phyloP scores from a whole-genome alignment of 1,140 invertebrate species.

The Leptonema lineaticorne region DNA sequence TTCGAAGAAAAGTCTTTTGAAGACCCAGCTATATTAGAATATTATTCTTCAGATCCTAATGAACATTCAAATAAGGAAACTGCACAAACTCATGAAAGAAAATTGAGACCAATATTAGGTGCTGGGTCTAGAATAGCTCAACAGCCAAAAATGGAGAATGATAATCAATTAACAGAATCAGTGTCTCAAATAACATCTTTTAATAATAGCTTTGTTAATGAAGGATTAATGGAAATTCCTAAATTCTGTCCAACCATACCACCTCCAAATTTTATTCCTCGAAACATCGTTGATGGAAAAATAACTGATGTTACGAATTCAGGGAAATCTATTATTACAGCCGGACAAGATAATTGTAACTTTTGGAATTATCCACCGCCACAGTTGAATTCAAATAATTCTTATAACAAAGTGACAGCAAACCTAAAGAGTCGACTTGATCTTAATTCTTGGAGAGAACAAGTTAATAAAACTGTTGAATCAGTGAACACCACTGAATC shows the following conservation, averaged over 20 bases:
- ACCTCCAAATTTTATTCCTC: conserved; percentile 34
- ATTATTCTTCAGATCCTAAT: conserved; percentile 20
- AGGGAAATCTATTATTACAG: conserved; percentile 10
- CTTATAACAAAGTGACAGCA: not conserved
- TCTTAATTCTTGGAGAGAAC: conserved; percentile 38
- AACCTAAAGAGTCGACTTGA: conserved; percentile 26
- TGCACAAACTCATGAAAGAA: conserved; percentile 23
- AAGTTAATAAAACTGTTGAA: conserved; percentile 14
- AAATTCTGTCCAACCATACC: conserved; percentile 34
- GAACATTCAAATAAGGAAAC: not conserved
- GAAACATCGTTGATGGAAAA: not conserved
- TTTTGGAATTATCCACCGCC: conserved; percentile 37
- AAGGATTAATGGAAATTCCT: conserved; percentile 19
- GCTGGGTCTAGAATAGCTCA: conserved; percentile 34
- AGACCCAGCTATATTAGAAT: conserved; percentile 25
- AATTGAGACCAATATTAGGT: conserved; percentile 37
- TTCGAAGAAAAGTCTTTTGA: conserved; percentile 31
- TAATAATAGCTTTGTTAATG: not conserved
- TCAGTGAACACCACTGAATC: not conserved
- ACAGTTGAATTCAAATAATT: not conserved
- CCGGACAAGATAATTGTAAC: conserved; percentile 25
- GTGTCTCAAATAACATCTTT: conserved; percentile 10
- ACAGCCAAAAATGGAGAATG: not conserved
- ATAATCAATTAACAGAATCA: conserved; percentile 27
- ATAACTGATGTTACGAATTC: not conserved